Conservation (phyloP, 2,113 vertebrate species). For the Castor canadensis region DNA sequence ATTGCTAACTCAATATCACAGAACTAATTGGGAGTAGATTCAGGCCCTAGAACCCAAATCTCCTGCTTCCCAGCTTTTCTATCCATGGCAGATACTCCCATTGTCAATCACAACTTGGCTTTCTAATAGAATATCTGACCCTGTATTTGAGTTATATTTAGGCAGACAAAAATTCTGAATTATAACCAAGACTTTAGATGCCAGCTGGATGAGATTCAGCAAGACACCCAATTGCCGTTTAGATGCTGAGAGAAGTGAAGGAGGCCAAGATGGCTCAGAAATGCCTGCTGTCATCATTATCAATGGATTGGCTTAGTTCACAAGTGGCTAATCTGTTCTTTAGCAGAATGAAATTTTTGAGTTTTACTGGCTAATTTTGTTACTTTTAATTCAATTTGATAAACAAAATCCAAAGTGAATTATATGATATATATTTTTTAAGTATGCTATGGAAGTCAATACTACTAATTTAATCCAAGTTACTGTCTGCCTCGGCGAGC, state of each 20-base stretch:
- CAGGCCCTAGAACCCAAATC: background rate
- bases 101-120: slow-evolving; percentile 3
- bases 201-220: slow-evolving; percentile 30
- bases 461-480: background rate
- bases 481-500: background rate
- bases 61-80: background rate
- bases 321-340: background rate
- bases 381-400: slow-evolving; percentile 19
- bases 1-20: background rate
- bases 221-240: slow-evolving; percentile 26
- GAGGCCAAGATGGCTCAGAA: background rate
- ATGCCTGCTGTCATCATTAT: background rate
- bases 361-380: background rate
- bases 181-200: slow-evolving; percentile 10
- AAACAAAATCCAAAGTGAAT: slow-evolving; percentile 36
- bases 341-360: background rate
- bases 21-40: background rate
- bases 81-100: background rate
- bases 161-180: slow-evolving; percentile 40
- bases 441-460: background rate
- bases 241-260: background rate
- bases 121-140: background rate
- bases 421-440: slow-evolving; percentile 35
- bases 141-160: slow-evolving; percentile 21
- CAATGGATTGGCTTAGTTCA: background rate